Percentiles rank a stretch among this genome's conserved stretches.
These are phyloP conservation scores for Drosophila mojavensis DNA, from an alignment of 1,140 invertebrate genomes.

Conservation along the genomic window DNA sequence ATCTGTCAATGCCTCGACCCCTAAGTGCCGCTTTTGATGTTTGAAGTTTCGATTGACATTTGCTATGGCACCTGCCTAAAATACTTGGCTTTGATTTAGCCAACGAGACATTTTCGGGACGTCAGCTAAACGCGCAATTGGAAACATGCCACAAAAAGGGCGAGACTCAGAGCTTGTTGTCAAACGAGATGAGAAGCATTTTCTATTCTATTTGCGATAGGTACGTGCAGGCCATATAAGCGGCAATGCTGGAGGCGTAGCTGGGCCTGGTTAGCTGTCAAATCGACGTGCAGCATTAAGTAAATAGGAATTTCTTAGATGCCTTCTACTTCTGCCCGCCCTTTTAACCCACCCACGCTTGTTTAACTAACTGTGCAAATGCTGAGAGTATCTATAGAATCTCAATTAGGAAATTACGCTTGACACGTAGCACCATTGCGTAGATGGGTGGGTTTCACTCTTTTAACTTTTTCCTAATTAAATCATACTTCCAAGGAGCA, in stretches of 20 bases:
- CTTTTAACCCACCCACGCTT: slow-evolving; percentile 10
- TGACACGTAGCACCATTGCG: slow-evolving; percentile 20
- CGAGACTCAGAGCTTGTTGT: not conserved
- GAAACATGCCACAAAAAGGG: slow-evolving; percentile 29
- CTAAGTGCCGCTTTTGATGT: not conserved
- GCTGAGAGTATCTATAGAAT: slow-evolving; percentile 58
- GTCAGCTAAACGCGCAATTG: slow-evolving; percentile 58
- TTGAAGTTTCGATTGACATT: not conserved
- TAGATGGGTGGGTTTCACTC: not conserved
- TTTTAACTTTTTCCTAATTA: slow-evolving; percentile 43
- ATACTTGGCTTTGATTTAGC: slow-evolving; percentile 52
- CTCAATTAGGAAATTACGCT: slow-evolving; percentile 67
- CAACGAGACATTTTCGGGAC: not conserved
- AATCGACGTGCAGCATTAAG: slow-evolving; percentile 62
- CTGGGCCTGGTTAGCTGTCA: slow-evolving; percentile 49
- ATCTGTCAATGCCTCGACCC: slow-evolving; percentile 11
- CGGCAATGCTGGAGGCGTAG: slow-evolving; percentile 44
- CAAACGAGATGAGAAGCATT: slow-evolving; percentile 49
- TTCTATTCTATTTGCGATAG: slow-evolving; percentile 67
- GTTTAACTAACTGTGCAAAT: slow-evolving; percentile 80
- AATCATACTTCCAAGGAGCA: slow-evolving; percentile 28
- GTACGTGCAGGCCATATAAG: slow-evolving; percentile 58
- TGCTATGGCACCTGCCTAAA: slow-evolving; percentile 35
- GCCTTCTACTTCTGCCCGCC: not conserved
- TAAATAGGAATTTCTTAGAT: slow-evolving; percentile 62